phyloP scores from a whole-genome alignment of 2,888 invertebrate species.

The Drosophila austrosaltans region DNA sequence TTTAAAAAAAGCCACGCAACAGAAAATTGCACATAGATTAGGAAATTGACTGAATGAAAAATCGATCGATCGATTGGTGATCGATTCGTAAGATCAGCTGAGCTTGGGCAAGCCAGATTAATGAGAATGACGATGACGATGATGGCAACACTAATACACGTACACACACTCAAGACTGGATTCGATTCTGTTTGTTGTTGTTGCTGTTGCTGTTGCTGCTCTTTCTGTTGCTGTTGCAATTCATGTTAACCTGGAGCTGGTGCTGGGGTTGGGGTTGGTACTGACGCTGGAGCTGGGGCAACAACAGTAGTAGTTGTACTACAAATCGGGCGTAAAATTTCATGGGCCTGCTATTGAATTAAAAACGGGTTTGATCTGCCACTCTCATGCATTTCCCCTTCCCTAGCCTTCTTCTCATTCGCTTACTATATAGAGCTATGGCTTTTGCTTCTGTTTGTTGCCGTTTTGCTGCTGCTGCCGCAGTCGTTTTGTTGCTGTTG shows the following conservation, averaged over 20 bases:
- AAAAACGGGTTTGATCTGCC: slow-evolving; percentile 67
- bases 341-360: slow-evolving; percentile 81
- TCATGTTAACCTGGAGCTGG: slow-evolving; percentile 20
- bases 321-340: slow-evolving; percentile 81
- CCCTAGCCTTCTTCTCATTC: neutral
- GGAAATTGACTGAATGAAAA: slow-evolving; percentile 53
- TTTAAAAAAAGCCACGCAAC: slow-evolving; percentile 54
- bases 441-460: slow-evolving; percentile 27
- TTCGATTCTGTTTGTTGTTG: slow-evolving; percentile 26
- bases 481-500: slow-evolving; percentile 43
- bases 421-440: slow-evolving; percentile 23
- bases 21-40: slow-evolving; percentile 61
- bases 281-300: slow-evolving; percentile 60
- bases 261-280: slow-evolving; percentile 39
- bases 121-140: slow-evolving; percentile 24
- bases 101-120: slow-evolving; percentile 35
- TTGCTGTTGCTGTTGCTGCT: slow-evolving; percentile 13
- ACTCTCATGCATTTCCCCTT: slow-evolving; percentile 23
- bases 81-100: slow-evolving; percentile 31
- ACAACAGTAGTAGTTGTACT: slow-evolving; percentile 78
- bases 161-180: slow-evolving; percentile 19
- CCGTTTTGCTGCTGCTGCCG: slow-evolving; percentile 36
- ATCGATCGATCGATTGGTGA: slow-evolving; percentile 39
- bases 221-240: slow-evolving; percentile 26
- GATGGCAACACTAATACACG: slow-evolving; percentile 18